Evolutionary conservation across 2,888 invertebrate species (phyloP), one percentile per base, ranked within the genome.

Genomic region (Plusia festucae): DNA sequence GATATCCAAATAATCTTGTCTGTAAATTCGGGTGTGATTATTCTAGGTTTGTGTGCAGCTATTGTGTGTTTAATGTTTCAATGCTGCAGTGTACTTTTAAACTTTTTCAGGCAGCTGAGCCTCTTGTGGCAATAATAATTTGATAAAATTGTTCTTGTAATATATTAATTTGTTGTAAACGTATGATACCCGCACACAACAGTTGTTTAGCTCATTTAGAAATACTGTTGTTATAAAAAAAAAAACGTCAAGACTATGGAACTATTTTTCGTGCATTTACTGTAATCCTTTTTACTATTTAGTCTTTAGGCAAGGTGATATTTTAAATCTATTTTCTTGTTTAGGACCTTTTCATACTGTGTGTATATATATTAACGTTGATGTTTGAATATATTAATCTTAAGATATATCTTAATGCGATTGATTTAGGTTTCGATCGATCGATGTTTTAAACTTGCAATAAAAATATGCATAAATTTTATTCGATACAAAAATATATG

Each of bases 201-300:
- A 78, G 83, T 90, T 89, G 86, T 90, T 89, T 86, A 89, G 87
- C 84, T 88, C 87, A 87, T 84, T 76, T 86, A 86, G 75, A 85
- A n/a, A 85, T 85, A 89, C 86, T 88, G 87, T 91, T 91, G 89
- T 92, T 91, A 90, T 79, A 83, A 83, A 73, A 88, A 89, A 74
- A 72, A 89, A 75, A 72, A 74, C 67, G 85, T 88, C 83, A 88
- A 93, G 91, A 93, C 92, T 93, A 91, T 87, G 85, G 89, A 86
- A 92, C 93, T 95, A 95, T 95, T 94, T 95, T 95, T 94, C 91
- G 94, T 92, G 93, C 91, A 93, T 95, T 94, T 95, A 95, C 94
- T 95, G 93, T 93, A 94, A 93, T 90, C 90, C 90, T 91, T 93
- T 93, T 90, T 92, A 94, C 89, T 90, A 88, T 90, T 89, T 89